Evolutionary conservation across 2,888 invertebrate genomes (phyloP).

Genomic region (Andrena haemorrhoa): DNA sequence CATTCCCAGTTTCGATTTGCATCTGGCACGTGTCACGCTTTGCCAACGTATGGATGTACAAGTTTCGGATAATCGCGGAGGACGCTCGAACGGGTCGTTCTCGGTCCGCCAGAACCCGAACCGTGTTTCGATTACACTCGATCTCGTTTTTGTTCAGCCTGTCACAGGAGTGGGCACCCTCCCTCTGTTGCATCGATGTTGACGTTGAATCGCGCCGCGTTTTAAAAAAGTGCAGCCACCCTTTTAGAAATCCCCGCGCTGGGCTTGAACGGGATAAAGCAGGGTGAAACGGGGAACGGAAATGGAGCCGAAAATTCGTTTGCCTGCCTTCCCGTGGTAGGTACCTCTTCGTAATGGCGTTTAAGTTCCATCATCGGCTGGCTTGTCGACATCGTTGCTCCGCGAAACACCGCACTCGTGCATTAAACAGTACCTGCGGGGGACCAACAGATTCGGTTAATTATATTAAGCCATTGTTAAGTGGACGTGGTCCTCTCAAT

Average conservation of each 20-base stretch:
- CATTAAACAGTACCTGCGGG: not conserved
- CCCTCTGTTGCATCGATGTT: constrained; percentile 8
- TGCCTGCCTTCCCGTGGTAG: not conserved
- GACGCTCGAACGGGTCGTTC: constrained; percentile 49
- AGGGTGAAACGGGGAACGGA: not conserved
- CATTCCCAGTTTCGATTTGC: constrained; percentile 57
- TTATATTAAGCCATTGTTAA: not conserved
- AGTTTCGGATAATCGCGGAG: constrained; percentile 60
- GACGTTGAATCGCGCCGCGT: constrained; percentile 28
- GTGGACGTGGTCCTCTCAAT: not conserved
- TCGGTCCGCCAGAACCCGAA: constrained; percentile 27
- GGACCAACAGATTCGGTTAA: not conserved
- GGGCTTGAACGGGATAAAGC: not conserved
- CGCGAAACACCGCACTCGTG: not conserved
- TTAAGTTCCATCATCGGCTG: not conserved
- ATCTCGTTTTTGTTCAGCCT: constrained; percentile 54
- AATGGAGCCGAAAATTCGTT: constrained; percentile 18
- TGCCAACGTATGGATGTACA: constrained; percentile 14
- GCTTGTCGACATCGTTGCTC: not conserved
- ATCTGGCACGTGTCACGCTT: constrained; percentile 63
- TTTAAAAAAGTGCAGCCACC: constrained; percentile 38
- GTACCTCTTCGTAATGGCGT: not conserved
- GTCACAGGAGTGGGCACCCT: constrained; percentile 19
- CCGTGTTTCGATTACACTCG: constrained; percentile 61
- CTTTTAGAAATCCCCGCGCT: constrained; percentile 28